Evolutionary conservation across 2,797 vertebrate species (phyloP).

Genomic region (Holocentrus rufus): DNA sequence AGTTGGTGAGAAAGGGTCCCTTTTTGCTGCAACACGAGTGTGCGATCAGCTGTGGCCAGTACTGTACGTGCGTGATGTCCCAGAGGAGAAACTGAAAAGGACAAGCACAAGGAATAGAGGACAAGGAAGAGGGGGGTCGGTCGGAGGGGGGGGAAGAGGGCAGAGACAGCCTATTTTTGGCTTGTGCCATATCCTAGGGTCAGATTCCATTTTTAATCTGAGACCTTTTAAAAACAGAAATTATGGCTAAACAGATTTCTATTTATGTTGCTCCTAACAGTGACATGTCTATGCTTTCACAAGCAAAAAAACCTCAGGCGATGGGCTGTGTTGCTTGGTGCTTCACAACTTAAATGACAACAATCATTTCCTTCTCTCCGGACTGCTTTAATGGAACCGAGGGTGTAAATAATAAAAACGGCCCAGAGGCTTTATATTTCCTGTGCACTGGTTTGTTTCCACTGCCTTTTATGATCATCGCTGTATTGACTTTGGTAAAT

Average conservation of each 20-base stretch:
- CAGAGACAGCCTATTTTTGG: conserved; percentile 52
- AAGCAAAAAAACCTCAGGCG: conserved; percentile 52
- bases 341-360: conserved; percentile 70
- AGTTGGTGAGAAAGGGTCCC: conserved; percentile 64
- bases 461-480: conserved; percentile 60
- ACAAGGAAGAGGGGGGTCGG: neutral
- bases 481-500: conserved; percentile 77
- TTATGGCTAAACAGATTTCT: conserved; percentile 52
- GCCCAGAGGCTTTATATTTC: conserved; percentile 56
- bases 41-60: conserved; percentile 69
- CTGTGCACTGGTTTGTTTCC: conserved; percentile 56
- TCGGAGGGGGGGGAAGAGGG: conserved; percentile 12
- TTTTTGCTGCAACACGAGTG: conserved; percentile 65
- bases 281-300: conserved; percentile 51
- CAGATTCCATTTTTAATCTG: conserved; percentile 66
- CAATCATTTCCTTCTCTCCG: conserved; percentile 59
- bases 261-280: conserved; percentile 64
- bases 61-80: conserved; percentile 42
- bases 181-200: conserved; percentile 53
- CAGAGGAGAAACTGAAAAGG: conserved; percentile 31
- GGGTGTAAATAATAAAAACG: conserved; percentile 68
- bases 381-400: conserved; percentile 61
- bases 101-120: conserved; percentile 43
- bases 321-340: conserved; percentile 58
- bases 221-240: conserved; percentile 50